Percentiles rank a stretch among this genome's conserved stretches.
Conservation (phyloP, 1,140 invertebrate genomes). For the Tribolium castaneum region DNA sequence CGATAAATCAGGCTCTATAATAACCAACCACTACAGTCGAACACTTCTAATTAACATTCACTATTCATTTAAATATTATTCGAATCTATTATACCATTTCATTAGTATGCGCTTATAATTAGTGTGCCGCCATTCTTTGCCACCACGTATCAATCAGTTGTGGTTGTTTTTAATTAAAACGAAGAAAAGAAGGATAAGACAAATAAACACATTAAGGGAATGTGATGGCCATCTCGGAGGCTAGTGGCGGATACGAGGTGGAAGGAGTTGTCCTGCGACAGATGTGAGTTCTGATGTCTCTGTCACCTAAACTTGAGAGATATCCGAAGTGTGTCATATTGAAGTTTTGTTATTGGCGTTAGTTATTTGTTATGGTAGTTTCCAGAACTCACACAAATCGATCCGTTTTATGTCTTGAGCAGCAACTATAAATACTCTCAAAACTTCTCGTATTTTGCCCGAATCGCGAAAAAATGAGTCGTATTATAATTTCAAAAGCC, state of each 20-base stretch:
- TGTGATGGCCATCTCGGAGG: slow-evolving; percentile 17
- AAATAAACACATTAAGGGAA: slow-evolving; percentile 32
- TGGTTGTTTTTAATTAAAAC: slow-evolving; percentile 13
- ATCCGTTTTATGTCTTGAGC: slow-evolving; percentile 50
- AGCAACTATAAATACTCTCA: slow-evolving; percentile 46
- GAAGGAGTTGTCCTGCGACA: slow-evolving; percentile 45
- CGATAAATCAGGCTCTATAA: slow-evolving; percentile 22
- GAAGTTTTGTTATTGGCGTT: slow-evolving; percentile 59
- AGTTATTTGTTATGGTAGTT: slow-evolving; percentile 56
- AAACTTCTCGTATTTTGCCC: not conserved
- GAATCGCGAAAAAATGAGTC: not conserved
- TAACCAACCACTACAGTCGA: slow-evolving; percentile 25
- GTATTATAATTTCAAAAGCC: too few relatives aligned
- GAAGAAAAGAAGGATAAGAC: not conserved
- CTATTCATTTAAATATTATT: slow-evolving; percentile 32
- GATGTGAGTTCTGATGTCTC: slow-evolving; percentile 60
- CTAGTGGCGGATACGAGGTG: slow-evolving; percentile 22
- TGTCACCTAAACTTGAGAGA: slow-evolving; percentile 59
- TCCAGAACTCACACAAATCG: slow-evolving; percentile 51
- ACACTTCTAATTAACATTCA: slow-evolving; percentile 28
- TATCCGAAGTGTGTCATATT: slow-evolving; percentile 59
- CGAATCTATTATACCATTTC: slow-evolving; percentile 25
- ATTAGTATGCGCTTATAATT: slow-evolving; percentile 23
- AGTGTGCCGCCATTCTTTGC: not conserved
- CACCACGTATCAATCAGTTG: not conserved